phyloP scores from a whole-genome alignment of 2,888 invertebrate genomes.

The Drosophila neoperkinsi region DNA sequence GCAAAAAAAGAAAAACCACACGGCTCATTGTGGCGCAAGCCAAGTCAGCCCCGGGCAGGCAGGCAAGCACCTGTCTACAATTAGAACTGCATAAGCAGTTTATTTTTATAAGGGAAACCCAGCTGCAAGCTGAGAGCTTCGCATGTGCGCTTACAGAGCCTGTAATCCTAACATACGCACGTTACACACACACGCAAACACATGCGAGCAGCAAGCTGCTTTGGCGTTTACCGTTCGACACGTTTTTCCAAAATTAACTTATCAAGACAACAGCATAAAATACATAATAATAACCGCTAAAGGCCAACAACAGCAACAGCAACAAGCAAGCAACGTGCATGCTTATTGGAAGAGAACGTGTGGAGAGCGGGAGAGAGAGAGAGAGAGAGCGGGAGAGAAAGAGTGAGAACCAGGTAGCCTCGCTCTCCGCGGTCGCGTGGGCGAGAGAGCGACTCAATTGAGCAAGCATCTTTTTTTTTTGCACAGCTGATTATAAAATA shows the following conservation, averaged over 20 bases:
- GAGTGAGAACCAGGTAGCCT: constrained; percentile 1
- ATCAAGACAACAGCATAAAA: constrained; percentile 35
- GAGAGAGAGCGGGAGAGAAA: not conserved
- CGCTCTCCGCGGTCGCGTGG: constrained; percentile 24
- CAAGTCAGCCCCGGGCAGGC: constrained; percentile 22
- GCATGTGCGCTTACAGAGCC: constrained; percentile 33
- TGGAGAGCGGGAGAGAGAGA: constrained; percentile 6
- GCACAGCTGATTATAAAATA: constrained; percentile 50
- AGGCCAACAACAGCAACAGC: constrained; percentile 35
- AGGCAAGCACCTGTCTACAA: constrained; percentile 11
- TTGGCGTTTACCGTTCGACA: constrained; percentile 59
- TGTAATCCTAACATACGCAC: constrained; percentile 57
- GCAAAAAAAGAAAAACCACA: constrained; percentile 28
- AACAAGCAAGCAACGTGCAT: constrained; percentile 37
- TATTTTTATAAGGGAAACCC: constrained; percentile 58
- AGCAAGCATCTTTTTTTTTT: constrained; percentile 37
- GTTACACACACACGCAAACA: constrained; percentile 25
- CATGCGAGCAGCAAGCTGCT: constrained; percentile 25
- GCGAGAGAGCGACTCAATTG: constrained; percentile 11
- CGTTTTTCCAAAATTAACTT: constrained; percentile 56
- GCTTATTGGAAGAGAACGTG: constrained; percentile 15
- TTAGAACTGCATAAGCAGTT: constrained; percentile 75
- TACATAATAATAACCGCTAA: constrained; percentile 49
- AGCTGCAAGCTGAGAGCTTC: constrained; percentile 68
- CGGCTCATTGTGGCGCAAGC: constrained; percentile 16